Base-by-base conservation (phyloP, 2,113 vertebrate species). In the Collichthys lucidus region DNA sequence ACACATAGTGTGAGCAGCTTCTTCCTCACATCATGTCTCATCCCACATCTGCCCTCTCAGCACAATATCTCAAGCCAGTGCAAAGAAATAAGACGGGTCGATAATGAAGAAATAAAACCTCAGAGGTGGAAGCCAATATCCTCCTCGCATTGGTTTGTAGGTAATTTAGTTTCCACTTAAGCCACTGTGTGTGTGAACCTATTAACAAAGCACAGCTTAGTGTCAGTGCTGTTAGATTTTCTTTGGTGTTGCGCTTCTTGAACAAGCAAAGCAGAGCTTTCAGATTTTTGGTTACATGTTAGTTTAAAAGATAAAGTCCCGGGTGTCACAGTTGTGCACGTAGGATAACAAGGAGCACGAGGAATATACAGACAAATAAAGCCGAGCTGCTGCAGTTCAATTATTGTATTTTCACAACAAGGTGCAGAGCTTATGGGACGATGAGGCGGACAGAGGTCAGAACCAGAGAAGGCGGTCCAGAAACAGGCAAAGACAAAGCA, bases 21-120 rank as follows among this genome's bases (percentile, higher is more conserved):
- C 63, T 60, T 61, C 19, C 24, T 79, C 26, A 46, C 68, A 63
- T 44, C 11, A 5, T 49, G 60, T 82, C 85, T 82, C 66, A 73
- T 74, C 7, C 31, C 35, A 22, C 57, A 55, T 71, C 19, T 40
- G 73, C 29, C 15, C 9, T 12, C 47, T 80, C 77, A 16, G 77
- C 75, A 55, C 57, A 53, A 40, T 19, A 26, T 42, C 53, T 42
- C 44, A 40, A 47, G 19, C 56, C 57, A 46, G 35, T 1, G 8
- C 49, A 35, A 35, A 64, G 55, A 50, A 85, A 55, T n/a, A 59
- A 61, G 5, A 4, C 14, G 4, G 72, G 24, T 70, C 40, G 4
- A 70, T 82, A 77, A 83, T 59, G 55, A 83, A 74, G 79, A 74
- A 52, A 77, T 60, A 80, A 79, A 74, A 74, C 53, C 70, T 53